These are phyloP conservation scores for Columbina picui DNA, from an alignment of 2,113 vertebrate species.

Conservation along the genomic window DNA sequence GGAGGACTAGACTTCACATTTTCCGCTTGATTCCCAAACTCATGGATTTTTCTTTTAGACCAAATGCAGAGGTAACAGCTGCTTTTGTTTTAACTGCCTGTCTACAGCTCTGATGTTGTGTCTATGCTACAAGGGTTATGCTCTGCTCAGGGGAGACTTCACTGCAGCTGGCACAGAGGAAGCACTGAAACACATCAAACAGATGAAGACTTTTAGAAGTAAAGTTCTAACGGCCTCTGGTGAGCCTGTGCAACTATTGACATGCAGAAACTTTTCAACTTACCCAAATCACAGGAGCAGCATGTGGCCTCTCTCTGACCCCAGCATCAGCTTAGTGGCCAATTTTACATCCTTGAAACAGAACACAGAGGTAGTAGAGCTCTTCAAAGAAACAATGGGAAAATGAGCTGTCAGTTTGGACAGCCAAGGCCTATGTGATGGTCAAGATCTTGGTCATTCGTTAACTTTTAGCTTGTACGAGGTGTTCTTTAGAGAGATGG, in stretches of 20 bases:
- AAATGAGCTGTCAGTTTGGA: background rate
- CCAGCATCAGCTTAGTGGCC: background rate
- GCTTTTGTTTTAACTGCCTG: background rate
- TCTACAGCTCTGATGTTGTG: background rate
- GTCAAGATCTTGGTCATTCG: background rate
- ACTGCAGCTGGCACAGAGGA: fast-evolving
- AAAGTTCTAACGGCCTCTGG: background rate
- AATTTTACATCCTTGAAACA: background rate
- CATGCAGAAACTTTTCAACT: background rate
- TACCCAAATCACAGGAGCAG: background rate
- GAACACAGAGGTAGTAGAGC: background rate
- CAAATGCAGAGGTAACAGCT: background rate
- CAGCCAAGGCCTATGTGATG: background rate
- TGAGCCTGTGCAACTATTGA: background rate
- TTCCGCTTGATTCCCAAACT: background rate
- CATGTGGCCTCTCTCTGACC: background rate
- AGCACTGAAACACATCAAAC: background rate
- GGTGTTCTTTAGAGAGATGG: background rate
- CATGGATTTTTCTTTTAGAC: background rate
- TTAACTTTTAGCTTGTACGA: background rate
- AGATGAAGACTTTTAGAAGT: background rate
- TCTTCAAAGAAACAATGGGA: background rate
- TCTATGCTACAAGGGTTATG: background rate
- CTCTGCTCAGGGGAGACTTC: background rate
- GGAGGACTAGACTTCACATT: background rate